Evolutionary conservation across 1,140 invertebrate species (phyloP).

Genomic region (Cydia splendana): DNA sequence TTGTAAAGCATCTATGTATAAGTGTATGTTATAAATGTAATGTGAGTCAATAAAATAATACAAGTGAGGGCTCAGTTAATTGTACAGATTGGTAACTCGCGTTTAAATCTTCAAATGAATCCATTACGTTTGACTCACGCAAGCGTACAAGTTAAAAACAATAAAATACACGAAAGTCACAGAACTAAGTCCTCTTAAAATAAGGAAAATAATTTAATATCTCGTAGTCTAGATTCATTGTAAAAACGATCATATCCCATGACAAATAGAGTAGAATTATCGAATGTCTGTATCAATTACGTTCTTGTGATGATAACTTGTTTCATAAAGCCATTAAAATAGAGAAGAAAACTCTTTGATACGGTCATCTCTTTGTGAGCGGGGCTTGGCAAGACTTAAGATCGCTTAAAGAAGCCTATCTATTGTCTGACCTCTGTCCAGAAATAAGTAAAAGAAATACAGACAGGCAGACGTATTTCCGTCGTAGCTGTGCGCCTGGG

Average conservation of each 20-base stretch:
- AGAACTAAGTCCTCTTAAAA: too few species aligned
- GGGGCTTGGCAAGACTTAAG: conserved; percentile 29
- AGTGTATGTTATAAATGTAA: too few species aligned
- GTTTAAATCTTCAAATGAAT: neutral
- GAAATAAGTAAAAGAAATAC: conserved; percentile 31
- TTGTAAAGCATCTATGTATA: too few species aligned
- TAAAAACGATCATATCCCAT: neutral
- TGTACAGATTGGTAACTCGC: neutral
- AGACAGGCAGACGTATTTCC: conserved; percentile 21
- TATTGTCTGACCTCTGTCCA: conserved; percentile 33
- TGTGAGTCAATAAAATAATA: too few species aligned
- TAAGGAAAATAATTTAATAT: neutral
- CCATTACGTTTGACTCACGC: neutral
- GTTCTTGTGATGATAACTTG: neutral
- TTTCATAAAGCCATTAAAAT: neutral
- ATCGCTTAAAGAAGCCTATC: conserved; percentile 32
- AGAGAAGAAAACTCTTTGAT: conserved; percentile 17
- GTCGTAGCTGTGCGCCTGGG: conserved; percentile 11
- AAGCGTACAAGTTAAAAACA: neutral
- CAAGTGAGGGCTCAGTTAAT: too few species aligned
- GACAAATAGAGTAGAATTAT: neutral
- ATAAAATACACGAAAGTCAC: neutral
- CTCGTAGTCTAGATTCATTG: neutral
- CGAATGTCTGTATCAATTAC: neutral
- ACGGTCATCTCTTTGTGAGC: conserved; percentile 29